These are phyloP conservation scores for Pocillopora damicornis DNA, from an alignment of 64 coral and sea anemone genomes.

Conservation along the genomic window DNA sequence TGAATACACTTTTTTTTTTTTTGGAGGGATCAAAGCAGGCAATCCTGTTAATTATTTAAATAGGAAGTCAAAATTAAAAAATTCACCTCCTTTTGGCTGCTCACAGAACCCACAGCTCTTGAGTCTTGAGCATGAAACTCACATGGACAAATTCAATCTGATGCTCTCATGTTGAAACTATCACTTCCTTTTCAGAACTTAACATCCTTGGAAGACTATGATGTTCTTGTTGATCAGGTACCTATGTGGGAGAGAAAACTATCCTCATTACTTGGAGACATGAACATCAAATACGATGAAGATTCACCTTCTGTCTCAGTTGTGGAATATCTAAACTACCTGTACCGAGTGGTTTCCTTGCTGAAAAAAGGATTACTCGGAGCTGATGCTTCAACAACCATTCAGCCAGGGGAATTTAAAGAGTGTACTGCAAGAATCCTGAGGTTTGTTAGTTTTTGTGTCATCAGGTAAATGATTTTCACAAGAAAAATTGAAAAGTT, in stretches of 20 bases:
- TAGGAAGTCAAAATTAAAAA: too few species aligned
- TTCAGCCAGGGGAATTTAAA: conserved; percentile 66
- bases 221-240: conserved; percentile 71
- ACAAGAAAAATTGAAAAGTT: background rate
- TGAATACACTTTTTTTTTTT: too few species aligned
- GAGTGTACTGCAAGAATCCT: conserved; percentile 57
- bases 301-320: conserved; percentile 69
- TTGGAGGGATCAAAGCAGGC: too few species aligned
- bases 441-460: conserved; percentile 33
- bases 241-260: conserved; percentile 62
- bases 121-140: too few species aligned
- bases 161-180: too few species aligned
- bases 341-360: conserved; percentile 74
- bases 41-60: too few species aligned
- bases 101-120: too few species aligned
- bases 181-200: conserved; percentile 51
- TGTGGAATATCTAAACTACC: conserved; percentile 73
- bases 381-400: background rate
- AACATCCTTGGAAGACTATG: conserved; percentile 67
- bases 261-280: conserved; percentile 54
- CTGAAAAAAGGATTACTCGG: conserved; percentile 22
- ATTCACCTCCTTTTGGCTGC: too few species aligned
- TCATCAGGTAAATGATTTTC: too few species aligned
- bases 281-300: conserved; percentile 49
- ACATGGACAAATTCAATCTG: too few species aligned